These are phyloP conservation scores for Varanus salvator DNA, from an alignment of 2,113 vertebrate genomes.

Conservation along the genomic window DNA sequence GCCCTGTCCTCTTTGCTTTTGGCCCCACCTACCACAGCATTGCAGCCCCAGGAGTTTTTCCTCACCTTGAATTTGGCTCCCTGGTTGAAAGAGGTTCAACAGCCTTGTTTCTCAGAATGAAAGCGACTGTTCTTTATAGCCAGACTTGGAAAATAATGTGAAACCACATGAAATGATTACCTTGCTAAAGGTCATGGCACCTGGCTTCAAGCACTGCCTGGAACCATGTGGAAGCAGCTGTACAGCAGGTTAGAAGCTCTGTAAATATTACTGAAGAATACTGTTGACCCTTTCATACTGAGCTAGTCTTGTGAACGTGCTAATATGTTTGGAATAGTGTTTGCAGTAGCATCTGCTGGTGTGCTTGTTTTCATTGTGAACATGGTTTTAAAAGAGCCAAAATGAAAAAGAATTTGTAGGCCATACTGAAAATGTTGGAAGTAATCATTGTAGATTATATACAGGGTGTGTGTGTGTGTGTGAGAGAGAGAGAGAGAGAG, in stretches of 20 bases:
- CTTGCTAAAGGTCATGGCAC: neutral
- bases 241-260: neutral
- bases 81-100: too few relatives aligned
- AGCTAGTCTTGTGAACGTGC: neutral
- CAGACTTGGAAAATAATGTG: neutral
- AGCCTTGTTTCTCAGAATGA: too few relatives aligned
- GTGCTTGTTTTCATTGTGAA: neutral
- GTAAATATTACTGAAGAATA: neutral
- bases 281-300: neutral
- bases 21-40: too few relatives aligned
- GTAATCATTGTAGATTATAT: neutral
- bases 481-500: neutral
- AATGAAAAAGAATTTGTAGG: neutral
- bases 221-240: neutral
- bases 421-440: neutral
- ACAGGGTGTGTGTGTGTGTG: too few relatives aligned
- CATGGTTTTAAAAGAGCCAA: neutral
- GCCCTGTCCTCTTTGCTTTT: too few relatives aligned
- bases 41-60: too few relatives aligned
- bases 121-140: neutral
- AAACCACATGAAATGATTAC: neutral
- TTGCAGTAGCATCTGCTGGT: neutral
- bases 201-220: neutral
- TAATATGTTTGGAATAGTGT: neutral
- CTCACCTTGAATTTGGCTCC: too few relatives aligned